Conservation (phyloP, 2,797 vertebrate genomes). For the Rhabdomys pumilio region DNA sequence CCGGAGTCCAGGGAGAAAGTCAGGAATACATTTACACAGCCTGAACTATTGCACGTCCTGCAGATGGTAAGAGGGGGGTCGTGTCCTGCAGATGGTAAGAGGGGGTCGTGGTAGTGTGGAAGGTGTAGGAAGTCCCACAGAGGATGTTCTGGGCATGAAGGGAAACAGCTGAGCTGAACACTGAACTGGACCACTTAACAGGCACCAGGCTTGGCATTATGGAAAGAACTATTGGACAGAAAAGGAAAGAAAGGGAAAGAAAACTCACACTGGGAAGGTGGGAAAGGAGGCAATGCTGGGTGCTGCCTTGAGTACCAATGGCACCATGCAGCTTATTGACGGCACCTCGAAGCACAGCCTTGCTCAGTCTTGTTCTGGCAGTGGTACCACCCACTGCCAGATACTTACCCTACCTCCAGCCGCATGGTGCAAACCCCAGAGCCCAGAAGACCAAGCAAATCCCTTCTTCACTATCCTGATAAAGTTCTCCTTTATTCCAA, state of each 20-base stretch:
- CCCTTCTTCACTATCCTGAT: neutral
- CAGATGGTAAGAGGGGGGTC: neutral
- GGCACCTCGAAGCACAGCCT: too few relatives aligned
- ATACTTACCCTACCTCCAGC: neutral
- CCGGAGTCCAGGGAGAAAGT: neutral
- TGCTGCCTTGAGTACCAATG: neutral
- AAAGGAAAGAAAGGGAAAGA: neutral
- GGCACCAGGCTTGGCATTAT: neutral
- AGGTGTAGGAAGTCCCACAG: neutral
- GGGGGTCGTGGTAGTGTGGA: neutral
- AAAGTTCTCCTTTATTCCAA: neutral
- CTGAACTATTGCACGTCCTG: neutral
- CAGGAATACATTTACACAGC: neutral
- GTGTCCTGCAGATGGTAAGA: too few relatives aligned
- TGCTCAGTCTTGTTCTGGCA: too few relatives aligned
- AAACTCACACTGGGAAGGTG: neutral
- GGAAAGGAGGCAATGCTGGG: neutral
- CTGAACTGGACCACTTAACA: neutral
- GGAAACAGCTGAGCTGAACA: neutral
- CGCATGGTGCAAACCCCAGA: neutral
- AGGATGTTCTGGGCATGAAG: neutral
- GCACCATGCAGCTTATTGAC: neutral
- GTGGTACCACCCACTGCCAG: neutral
- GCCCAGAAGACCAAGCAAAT: neutral
- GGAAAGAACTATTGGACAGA: neutral